These are phyloP conservation scores for Hydrophis major DNA, from an alignment of 2,797 vertebrate species.

Conservation along the genomic window DNA sequence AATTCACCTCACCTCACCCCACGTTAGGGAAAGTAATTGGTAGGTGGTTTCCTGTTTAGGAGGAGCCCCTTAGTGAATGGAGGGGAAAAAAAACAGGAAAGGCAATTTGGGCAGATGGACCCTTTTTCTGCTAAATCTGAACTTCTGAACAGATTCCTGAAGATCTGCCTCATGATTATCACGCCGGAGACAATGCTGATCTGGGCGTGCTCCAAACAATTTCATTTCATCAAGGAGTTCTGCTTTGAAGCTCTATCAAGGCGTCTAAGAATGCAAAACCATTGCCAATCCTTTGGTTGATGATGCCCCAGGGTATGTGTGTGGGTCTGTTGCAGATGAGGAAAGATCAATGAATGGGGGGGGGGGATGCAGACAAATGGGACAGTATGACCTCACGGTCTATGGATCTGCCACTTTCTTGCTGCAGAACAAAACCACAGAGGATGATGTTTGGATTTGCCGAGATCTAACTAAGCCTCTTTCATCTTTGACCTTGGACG, in stretches of 20 bases:
- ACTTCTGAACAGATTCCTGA: background rate
- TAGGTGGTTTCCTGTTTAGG: background rate
- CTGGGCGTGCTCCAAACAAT: background rate
- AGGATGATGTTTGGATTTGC: background rate
- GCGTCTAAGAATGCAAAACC: background rate
- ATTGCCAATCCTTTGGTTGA: background rate
- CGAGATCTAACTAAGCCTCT: no score
- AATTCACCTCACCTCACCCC: background rate
- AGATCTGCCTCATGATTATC: background rate
- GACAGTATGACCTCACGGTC: conserved; percentile 19
- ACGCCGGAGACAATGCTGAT: no score
- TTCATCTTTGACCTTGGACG: no score
- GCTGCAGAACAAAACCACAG: background rate
- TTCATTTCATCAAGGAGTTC: background rate
- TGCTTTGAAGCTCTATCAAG: background rate
- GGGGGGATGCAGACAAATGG: background rate
- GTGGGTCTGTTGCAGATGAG: background rate
- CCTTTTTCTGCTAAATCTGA: no score
- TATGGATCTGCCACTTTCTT: background rate
- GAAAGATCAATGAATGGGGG: background rate
- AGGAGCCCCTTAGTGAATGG: background rate
- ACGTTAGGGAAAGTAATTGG: background rate
- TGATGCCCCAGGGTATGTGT: background rate
- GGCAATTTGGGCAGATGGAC: background rate
- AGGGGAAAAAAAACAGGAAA: background rate